Evolutionary conservation across 2,797 vertebrate genomes (phyloP), one percentile per base, ranked within the genome.

Genomic region (Muraenolepis orangiensis): DNA sequence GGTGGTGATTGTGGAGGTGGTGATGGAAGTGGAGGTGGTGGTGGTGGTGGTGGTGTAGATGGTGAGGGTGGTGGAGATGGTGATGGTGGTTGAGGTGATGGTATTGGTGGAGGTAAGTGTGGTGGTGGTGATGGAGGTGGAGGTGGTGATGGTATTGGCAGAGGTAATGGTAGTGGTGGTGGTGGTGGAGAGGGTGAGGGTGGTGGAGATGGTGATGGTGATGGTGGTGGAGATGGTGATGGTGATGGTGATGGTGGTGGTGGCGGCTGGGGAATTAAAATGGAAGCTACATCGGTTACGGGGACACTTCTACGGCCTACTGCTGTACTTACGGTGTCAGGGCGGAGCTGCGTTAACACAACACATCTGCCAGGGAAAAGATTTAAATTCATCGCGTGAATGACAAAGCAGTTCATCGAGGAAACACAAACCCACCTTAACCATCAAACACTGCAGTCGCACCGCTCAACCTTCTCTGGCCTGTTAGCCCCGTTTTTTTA

Each of bases 341-440:
- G 78, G 83, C 61, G 81, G 81, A 85, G 72, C 70, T 78, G 86
- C 80, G 88, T 74, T 87, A 80, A 79, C 74, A 83, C 86, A 89
- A 85, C 78, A 84, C 85, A 80, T 91, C 87, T 74, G 88, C 90
- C 90, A n/a, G n/a, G 90, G 77, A 91, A 91, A 82, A 91, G 75
- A 64, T 3, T 23, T 12, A 3, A 26, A 64, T 64, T 64, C 57
- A 64, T 1, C 57, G 57, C 57, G n/a, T n/a, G n/a, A 64, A 26
- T 64, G 57, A 64, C 2, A 64, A 26, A 64, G 2, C 10, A 26
- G 3, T 12, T 26, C 1, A 26, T 64, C 3, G 10, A 64, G 57
- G 12, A 26, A 34, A 34, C 32, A 34, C 57, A 64, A 64, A 26
- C 57, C 4, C 57, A 64, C 57, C 6, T 10, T 13, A 26, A n/a